Evolutionary conservation across 2,113 vertebrate species (phyloP).

Genomic region (Thamnophis sirtalis): DNA sequence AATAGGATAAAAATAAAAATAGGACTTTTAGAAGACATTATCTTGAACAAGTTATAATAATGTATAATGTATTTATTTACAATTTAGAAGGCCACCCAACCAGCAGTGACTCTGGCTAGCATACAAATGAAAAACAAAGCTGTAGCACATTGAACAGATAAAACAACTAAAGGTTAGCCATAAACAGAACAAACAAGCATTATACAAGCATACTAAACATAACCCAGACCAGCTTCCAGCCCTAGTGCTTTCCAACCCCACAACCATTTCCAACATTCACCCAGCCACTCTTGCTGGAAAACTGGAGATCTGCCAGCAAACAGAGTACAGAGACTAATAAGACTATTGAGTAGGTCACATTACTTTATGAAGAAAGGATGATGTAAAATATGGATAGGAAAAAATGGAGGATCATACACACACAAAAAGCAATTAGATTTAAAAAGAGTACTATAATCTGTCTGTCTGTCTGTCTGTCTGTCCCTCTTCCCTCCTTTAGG

Average conservation of each 20-base stretch:
- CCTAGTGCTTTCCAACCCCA: not conserved
- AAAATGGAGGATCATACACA: not conserved
- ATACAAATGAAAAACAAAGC: not conserved
- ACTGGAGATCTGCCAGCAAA: not conserved
- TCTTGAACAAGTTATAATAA: not conserved
- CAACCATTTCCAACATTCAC: not conserved
- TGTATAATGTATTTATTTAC: not conserved
- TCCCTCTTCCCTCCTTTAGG: not conserved
- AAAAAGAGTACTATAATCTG: not conserved
- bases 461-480: not conserved
- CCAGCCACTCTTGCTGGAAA: not conserved
- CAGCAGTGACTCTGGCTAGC: not conserved
- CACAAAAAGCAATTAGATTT: not conserved
- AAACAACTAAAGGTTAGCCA: not conserved
- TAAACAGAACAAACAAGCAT: not conserved
- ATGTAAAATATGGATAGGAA: not conserved
- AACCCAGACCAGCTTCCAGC: not conserved
- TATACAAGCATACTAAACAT: not conserved
- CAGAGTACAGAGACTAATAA: not conserved
- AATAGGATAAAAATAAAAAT: not conserved
- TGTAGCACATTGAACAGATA: not conserved
- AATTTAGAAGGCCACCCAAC: not conserved
- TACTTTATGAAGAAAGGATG: not conserved
- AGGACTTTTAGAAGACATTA: not conserved
- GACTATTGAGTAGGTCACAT: not conserved